Evolutionary conservation across 2,797 vertebrate species (phyloP).

Genomic region (Coregonus ussuriensis): DNA sequence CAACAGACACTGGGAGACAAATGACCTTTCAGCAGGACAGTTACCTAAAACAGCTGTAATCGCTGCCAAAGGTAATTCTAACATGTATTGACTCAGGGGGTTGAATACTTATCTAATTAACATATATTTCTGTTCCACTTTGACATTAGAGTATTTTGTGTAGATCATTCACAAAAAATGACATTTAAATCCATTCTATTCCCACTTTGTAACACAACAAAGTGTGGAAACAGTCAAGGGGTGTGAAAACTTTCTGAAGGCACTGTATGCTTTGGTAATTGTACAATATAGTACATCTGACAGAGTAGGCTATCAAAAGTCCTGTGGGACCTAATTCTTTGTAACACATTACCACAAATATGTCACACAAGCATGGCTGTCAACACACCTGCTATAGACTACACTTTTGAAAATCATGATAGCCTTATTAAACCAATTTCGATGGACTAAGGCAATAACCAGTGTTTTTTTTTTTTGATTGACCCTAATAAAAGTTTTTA

Average conservation of each 20-base stretch:
- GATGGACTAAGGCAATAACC: neutral
- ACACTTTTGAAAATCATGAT: neutral
- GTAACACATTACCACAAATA: neutral
- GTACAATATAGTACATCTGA: neutral
- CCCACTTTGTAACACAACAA: no score
- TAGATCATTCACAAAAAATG: no score
- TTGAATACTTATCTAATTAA: neutral
- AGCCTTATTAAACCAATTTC: neutral
- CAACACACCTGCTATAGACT: neutral
- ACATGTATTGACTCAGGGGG: no score
- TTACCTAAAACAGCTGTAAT: no score
- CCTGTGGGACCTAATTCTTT: constrained; percentile 1
- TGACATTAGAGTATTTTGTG: no score
- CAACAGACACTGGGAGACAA: no score
- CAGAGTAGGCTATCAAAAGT: neutral
- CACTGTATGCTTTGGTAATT: neutral
- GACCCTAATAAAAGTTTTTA: constrained; percentile 29
- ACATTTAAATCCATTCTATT: no score
- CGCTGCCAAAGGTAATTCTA: no score
- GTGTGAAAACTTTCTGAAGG: no score
- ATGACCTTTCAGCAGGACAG: no score
- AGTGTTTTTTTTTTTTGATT: neutral
- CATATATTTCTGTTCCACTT: no score
- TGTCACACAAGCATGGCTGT: neutral
- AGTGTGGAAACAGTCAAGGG: no score